Conservation (phyloP, 1,140 invertebrate genomes). For the Plutomurus gul region DNA sequence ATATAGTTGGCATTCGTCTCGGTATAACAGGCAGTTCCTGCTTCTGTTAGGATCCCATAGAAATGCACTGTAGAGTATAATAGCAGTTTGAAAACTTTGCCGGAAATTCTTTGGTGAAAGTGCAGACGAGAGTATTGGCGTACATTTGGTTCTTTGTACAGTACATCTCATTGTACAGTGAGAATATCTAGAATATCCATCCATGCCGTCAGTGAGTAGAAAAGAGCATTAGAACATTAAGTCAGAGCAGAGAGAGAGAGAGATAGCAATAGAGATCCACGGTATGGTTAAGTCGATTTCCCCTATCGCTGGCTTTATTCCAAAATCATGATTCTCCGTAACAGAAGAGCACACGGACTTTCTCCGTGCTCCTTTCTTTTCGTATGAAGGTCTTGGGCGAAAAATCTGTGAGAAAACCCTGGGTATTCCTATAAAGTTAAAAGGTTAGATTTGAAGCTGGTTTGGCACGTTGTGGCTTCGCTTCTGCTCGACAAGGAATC, state of each 20-base stretch:
- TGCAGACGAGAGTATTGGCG: too few species aligned
- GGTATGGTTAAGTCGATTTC: not conserved
- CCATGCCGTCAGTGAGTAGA: not conserved
- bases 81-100: too few species aligned
- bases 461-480: not conserved
- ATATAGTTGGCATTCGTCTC: too few species aligned
- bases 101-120: too few species aligned
- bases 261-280: not conserved
- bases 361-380: not conserved
- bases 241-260: too few species aligned
- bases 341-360: not conserved
- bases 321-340: not conserved
- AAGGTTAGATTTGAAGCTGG: not conserved
- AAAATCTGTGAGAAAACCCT: constrained; percentile 12
- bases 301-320: not conserved
- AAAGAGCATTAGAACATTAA: not conserved
- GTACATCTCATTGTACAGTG: too few species aligned
- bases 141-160: too few species aligned
- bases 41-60: too few species aligned
- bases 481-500: not conserved
- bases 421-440: constrained; percentile 8
- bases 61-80: too few species aligned
- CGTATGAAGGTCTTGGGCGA: not conserved
- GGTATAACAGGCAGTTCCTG: too few species aligned
- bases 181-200: too few species aligned